Conservation (phyloP, 2,888 invertebrate genomes). For the Latrodectus elegans region DNA sequence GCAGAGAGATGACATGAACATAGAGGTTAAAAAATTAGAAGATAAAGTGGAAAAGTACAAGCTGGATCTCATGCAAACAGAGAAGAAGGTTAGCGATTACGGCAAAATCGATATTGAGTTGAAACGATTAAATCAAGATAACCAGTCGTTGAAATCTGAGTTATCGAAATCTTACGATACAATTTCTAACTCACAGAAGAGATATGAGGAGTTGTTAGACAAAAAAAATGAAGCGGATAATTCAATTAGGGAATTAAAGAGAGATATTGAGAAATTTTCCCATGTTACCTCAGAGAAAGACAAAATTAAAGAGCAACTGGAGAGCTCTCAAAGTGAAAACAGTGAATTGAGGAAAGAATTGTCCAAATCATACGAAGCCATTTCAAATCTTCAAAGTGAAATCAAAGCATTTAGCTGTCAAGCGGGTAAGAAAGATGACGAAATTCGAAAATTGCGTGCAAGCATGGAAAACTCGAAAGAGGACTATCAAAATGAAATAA, state of each 20-base stretch:
- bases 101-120: conserved; percentile 49
- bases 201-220: conserved; percentile 43
- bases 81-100: conserved; percentile 36
- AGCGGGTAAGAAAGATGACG: conserved; percentile 52
- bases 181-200: conserved; percentile 33
- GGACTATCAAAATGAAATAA: conserved; percentile 72
- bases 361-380: conserved; percentile 34
- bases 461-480: conserved; percentile 79
- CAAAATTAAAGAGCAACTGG: conserved; percentile 43
- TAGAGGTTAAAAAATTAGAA: conserved; percentile 36
- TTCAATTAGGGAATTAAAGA: conserved; percentile 35
- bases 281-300: conserved; percentile 38
- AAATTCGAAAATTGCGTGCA: conserved; percentile 81
- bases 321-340: conserved; percentile 32
- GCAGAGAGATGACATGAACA: conserved; percentile 56
- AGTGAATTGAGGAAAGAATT: conserved; percentile 41
- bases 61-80: conserved; percentile 38
- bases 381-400: conserved; percentile 57
- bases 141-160: conserved; percentile 36
- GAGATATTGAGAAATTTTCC: conserved; percentile 50
- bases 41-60: conserved; percentile 43
- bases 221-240: conserved; percentile 39
- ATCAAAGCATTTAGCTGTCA: conserved; percentile 43
- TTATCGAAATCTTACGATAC: conserved; percentile 35
- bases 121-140: conserved; percentile 36